Conservation (phyloP, 2,888 invertebrate genomes). For the Conops quadrifasciatus region DNA sequence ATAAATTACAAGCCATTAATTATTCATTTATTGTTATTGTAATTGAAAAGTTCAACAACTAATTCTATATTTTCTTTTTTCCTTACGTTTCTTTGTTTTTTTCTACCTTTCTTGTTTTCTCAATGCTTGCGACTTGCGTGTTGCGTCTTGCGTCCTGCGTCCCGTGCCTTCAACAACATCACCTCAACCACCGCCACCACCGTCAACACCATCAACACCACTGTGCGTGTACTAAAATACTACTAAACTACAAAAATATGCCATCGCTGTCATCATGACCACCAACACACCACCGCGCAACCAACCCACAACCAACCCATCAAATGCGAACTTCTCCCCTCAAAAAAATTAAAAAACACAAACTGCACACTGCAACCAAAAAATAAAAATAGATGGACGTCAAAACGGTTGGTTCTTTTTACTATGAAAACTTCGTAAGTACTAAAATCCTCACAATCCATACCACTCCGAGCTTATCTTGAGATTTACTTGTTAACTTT, state of each 20-base stretch:
- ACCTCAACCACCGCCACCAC: slow-evolving; percentile 28
- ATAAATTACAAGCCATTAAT: not conserved
- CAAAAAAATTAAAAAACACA: slow-evolving; percentile 30
- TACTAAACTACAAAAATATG: slow-evolving; percentile 22
- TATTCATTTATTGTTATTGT: slow-evolving; percentile 31
- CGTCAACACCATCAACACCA: slow-evolving; percentile 8
- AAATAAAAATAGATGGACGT: slow-evolving; percentile 90
- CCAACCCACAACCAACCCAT: not conserved
- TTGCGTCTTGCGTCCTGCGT: too few species aligned
- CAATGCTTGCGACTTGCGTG: too few species aligned
- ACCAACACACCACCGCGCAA: too few species aligned
- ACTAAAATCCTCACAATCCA: slow-evolving; percentile 56
- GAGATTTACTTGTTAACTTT: not conserved
- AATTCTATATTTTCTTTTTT: slow-evolving; percentile 19
- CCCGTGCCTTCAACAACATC: slow-evolving; percentile 25
- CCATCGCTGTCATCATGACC: too few species aligned
- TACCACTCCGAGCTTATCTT: not conserved
- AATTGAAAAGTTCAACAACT: slow-evolving; percentile 16
- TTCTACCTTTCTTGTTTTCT: slow-evolving; percentile 38
- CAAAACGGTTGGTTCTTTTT: slow-evolving; percentile 95
- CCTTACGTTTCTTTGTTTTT: slow-evolving; percentile 33
- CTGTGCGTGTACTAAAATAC: not conserved
- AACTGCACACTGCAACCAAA: slow-evolving; percentile 30
- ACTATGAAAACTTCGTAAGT: slow-evolving; percentile 97
- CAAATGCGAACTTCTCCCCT: slow-evolving; percentile 24